Conservation (phyloP, 2,888 invertebrate species). For the Hydropsyche betteni region DNA sequence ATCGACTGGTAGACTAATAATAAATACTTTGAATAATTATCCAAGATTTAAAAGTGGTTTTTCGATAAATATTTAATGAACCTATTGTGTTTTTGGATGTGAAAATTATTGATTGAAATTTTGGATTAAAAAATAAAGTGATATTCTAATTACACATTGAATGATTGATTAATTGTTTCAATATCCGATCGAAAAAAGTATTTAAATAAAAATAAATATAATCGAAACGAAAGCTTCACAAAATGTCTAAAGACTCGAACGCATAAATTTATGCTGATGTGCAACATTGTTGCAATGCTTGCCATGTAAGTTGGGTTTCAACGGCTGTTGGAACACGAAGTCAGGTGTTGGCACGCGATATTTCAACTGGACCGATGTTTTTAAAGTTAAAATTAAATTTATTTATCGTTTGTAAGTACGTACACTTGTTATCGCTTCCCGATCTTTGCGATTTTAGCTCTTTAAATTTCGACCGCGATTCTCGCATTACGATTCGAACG, state of each 20-base stretch:
- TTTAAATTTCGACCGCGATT: background rate
- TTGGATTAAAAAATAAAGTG: too few relatives aligned
- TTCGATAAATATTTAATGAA: too few relatives aligned
- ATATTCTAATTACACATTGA: too few relatives aligned
- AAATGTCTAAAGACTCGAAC: background rate
- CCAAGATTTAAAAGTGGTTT: too few relatives aligned
- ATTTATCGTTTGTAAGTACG: background rate
- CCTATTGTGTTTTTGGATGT: too few relatives aligned
- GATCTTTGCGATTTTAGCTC: background rate
- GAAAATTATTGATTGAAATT: too few relatives aligned
- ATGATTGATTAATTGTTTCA: too few relatives aligned
- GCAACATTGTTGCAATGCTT: slow-evolving; percentile 18
- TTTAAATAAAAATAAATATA: too few relatives aligned
- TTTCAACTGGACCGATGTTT: background rate
- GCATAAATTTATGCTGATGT: background rate
- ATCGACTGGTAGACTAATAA: too few relatives aligned
- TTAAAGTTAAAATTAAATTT: slow-evolving; percentile 1
- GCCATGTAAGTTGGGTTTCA: slow-evolving; percentile 10
- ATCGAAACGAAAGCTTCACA: background rate
- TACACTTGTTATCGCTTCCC: background rate
- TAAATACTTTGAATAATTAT: too few relatives aligned
- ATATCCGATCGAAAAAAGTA: too few relatives aligned
- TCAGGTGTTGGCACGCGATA: slow-evolving; percentile 31
- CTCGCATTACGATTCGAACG: too few relatives aligned
- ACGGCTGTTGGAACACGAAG: slow-evolving; percentile 12